Conservation (phyloP, 2,797 vertebrate species). For the Chaenodraco wilsoni region DNA sequence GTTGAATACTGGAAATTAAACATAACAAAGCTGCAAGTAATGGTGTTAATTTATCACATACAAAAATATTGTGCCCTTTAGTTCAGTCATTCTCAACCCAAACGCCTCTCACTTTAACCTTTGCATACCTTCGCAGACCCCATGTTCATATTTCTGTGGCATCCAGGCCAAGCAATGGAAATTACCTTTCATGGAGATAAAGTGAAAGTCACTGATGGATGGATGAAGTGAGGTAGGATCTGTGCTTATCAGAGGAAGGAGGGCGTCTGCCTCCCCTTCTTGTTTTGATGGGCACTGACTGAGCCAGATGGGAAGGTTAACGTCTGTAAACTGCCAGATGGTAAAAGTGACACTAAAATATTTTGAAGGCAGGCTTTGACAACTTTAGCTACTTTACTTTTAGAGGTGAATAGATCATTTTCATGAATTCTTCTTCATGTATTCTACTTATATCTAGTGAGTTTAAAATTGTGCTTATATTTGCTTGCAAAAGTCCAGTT, state of each 20-base stretch:
- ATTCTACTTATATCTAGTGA: constrained; percentile 1
- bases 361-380: constrained; percentile 7
- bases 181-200: constrained; percentile 72
- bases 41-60: constrained; percentile 54
- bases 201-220: constrained; percentile 67
- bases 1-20: constrained; percentile 41
- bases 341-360: constrained; percentile 49
- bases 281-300: constrained; percentile 47
- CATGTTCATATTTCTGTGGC: constrained; percentile 67
- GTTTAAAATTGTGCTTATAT: constrained; percentile 20
- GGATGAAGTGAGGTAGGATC: constrained; percentile 74
- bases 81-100: constrained; percentile 38
- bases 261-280: constrained; percentile 36
- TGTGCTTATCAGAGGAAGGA: constrained; percentile 56
- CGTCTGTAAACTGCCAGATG: constrained; percentile 52
- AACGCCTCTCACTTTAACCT: constrained; percentile 58
- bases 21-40: constrained; percentile 37
- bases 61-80: constrained; percentile 44
- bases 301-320: constrained; percentile 52
- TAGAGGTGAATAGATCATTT: constrained; percentile 20
- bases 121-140: constrained; percentile 60
- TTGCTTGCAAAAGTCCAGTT: constrained; percentile 13
- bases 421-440: background rate
- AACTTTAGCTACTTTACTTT: constrained; percentile 15
- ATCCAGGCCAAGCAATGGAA: constrained; percentile 58